Conservation (phyloP, 2,113 vertebrate species). For the Scatophagus argus region DNA sequence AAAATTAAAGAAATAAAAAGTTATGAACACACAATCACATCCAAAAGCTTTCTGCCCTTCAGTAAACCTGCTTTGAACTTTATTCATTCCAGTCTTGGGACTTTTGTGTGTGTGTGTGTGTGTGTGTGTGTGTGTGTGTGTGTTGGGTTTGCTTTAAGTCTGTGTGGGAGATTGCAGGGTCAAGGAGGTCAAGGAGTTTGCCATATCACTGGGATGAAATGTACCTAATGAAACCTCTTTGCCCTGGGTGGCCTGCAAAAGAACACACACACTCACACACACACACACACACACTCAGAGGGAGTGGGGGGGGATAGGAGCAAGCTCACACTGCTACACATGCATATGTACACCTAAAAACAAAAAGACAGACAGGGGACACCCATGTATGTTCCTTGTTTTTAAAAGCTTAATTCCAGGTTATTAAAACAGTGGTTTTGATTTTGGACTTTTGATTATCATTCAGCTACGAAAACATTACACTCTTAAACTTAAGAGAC, state of each 20-base stretch:
- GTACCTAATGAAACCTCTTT: constrained; percentile 57
- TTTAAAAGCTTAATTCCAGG: not conserved
- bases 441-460: not conserved
- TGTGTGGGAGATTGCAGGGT: constrained; percentile 55
- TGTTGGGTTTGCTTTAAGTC: constrained; percentile 45
- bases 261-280: not conserved
- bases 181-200: constrained; percentile 61
- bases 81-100: constrained; percentile 16
- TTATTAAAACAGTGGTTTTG: not conserved
- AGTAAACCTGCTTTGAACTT: constrained; percentile 37
- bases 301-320: not conserved
- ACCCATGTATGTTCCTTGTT: not conserved
- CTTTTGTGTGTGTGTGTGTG: not conserved
- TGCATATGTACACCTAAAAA: not conserved
- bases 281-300: not conserved
- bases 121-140: not conserved
- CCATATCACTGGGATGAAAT: constrained; percentile 70
- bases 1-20: constrained; percentile 12
- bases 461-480: not conserved
- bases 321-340: not conserved
- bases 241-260: constrained; percentile 38
- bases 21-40: constrained; percentile 7
- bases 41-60: constrained; percentile 31
- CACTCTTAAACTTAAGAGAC: not conserved
- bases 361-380: not conserved